Conservation (phyloP, 1,140 invertebrate genomes). For the Nasonia longicornis region DNA sequence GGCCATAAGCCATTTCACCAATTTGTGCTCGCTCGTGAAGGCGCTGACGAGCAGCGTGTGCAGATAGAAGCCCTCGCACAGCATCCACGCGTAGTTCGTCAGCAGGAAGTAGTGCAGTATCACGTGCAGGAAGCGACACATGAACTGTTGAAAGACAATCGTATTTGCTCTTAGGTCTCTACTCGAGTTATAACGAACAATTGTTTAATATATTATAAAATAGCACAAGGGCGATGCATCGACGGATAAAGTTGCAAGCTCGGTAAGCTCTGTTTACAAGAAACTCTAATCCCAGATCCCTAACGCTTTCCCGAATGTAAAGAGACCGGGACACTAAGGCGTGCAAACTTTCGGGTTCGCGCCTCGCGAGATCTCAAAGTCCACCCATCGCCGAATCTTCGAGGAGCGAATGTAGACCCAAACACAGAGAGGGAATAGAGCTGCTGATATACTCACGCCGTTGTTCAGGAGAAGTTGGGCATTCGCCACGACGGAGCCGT, state of each 20-base stretch:
- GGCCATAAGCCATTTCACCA: slow-evolving; percentile 85
- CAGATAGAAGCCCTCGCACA: slow-evolving; percentile 93
- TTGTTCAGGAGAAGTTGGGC: slow-evolving; percentile 68
- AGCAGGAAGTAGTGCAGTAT: slow-evolving; percentile 89
- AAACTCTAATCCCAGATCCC: not conserved
- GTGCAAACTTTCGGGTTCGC: not conserved
- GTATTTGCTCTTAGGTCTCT: no score
- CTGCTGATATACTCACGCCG: slow-evolving; percentile 66
- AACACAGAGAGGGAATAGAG: not conserved
- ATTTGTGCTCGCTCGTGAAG: slow-evolving; percentile 87
- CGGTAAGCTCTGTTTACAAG: no score
- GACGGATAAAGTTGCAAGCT: no score
- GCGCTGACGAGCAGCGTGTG: slow-evolving; percentile 92
- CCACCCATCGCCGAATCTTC: not conserved
- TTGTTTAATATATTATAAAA: no score
- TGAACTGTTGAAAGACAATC: slow-evolving; percentile 23
- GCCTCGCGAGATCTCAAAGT: not conserved
- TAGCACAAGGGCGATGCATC: no score
- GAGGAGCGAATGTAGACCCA: not conserved
- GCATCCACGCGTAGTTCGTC: slow-evolving; percentile 96
- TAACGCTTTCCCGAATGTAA: not conserved
- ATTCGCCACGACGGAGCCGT: slow-evolving; percentile 68
- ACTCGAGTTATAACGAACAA: no score
- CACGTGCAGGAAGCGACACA: slow-evolving; percentile 85
- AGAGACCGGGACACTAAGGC: no score